Percentiles rank a stretch among this genome's conserved stretches.
Conservation (phyloP, 2,113 vertebrate genomes). For the Eudorcas thomsonii region DNA sequence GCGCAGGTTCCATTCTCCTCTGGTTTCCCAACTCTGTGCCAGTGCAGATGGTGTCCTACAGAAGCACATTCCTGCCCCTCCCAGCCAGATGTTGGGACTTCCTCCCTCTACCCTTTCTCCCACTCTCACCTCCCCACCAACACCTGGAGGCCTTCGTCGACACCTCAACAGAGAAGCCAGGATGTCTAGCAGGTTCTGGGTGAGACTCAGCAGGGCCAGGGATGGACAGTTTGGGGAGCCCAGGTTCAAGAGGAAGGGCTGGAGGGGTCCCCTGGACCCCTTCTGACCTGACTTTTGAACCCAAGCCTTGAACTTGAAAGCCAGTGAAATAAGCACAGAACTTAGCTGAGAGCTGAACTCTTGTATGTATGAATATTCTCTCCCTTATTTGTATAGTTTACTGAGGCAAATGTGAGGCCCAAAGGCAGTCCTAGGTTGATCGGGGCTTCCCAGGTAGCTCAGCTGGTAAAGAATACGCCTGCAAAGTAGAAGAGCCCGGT, state of each 20-base stretch:
- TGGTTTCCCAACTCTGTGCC: not conserved
- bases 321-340: not conserved
- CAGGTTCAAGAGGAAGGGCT: not conserved
- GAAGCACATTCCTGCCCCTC: not conserved
- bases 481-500: accelerated
- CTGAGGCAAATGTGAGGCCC: not conserved
- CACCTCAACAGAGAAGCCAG: not conserved
- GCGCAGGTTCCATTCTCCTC: not conserved
- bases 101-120: not conserved
- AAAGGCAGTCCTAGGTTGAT: not conserved
- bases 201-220: not conserved
- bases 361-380: not conserved
- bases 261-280: not conserved
- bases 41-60: not conserved
- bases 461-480: not conserved
- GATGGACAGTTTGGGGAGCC: not conserved
- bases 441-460: not conserved
- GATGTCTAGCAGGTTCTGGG: not conserved
- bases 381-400: not conserved
- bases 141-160: not conserved
- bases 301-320: not conserved
- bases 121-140: too few species aligned
- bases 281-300: not conserved
- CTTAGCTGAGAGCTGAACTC: not conserved
- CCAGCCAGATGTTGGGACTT: not conserved